Evolutionary conservation across 2,113 vertebrate species (phyloP), one percentile per base, ranked within the genome.

Genomic region (Hydrolagus affinis): DNA sequence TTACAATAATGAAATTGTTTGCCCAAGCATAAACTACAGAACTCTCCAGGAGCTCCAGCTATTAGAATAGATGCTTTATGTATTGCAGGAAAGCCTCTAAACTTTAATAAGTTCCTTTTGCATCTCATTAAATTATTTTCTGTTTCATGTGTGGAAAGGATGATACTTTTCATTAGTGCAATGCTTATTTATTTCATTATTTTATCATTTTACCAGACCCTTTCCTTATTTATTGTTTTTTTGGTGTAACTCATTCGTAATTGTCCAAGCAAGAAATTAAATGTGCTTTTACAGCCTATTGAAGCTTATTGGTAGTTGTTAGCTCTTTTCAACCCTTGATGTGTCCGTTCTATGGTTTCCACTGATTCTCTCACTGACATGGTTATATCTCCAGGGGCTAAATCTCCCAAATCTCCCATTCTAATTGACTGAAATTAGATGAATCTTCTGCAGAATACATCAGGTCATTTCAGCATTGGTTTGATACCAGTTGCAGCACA

Each of bases 141-240:
- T 62, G 57, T 78, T 78, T 66, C 62, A 83, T 21, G 62, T 80
- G 76, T 23, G 3, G 11, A 83, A 83, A 23, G 60, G 28, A 21
- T 83, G 78, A 25, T 64, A 62, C 77, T 66, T 83, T 30, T 68
- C 60, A 14, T 80, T 15, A 83, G 4, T 83, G 59, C 59, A 80
- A 80, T 23, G 23, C 57, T 12, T 64, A 15, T 64, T 68, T 44
- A 44, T 44, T 66, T 66, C 66, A 32, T 66, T 21, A 68, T 64
- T 66, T 83, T 83, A 14, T 68, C 60, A 83, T 28, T 0, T 64
- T 83, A 60, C 60, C 62, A 66, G 14, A 66, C 66, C 15, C 62
- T 66, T 83, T 32, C 60, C 62, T 83, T 83, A 59, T 80, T 80
- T 80, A 60, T 25, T 80, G 78, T 17, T 66, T 68, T 83, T 32